phyloP scores from a whole-genome alignment of 1,140 invertebrate species.

The Drosophila tsacasi region DNA sequence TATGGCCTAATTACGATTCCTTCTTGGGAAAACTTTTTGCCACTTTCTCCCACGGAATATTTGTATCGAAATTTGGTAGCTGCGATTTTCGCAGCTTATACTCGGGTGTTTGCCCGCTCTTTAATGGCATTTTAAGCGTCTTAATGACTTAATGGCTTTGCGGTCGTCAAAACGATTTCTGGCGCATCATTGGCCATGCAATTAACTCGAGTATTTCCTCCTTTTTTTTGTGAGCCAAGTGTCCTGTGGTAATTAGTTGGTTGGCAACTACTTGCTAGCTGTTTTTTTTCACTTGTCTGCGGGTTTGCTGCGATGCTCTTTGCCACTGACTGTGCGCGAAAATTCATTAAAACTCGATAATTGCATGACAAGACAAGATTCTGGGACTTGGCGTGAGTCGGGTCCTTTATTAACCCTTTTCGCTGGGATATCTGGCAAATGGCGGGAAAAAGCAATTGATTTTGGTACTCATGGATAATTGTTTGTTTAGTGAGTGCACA shows the following conservation, averaged over 20 bases:
- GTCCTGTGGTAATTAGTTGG: slow-evolving; percentile 69
- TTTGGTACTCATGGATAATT: slow-evolving; percentile 28
- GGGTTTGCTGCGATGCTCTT: slow-evolving; percentile 51
- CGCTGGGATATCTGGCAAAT: slow-evolving; percentile 10
- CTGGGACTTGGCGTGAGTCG: slow-evolving; percentile 25
- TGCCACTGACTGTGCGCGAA: slow-evolving; percentile 71
- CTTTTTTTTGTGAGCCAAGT: slow-evolving; percentile 26
- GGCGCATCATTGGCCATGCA: slow-evolving; percentile 77
- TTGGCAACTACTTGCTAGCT: slow-evolving; percentile 24
- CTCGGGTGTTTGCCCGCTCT: slow-evolving; percentile 31
- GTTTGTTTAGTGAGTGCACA: neutral
- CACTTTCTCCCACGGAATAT: slow-evolving; percentile 1
- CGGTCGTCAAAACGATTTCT: slow-evolving; percentile 68
- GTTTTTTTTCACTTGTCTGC: slow-evolving; percentile 19
- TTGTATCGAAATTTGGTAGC: slow-evolving; percentile 31
- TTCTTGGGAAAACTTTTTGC: neutral
- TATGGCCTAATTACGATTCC: slow-evolving; percentile 57
- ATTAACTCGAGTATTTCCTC: slow-evolving; percentile 57
- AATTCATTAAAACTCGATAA: slow-evolving; percentile 82
- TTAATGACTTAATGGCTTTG: slow-evolving; percentile 74
- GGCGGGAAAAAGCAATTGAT: slow-evolving; percentile 25
- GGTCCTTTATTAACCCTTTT: slow-evolving; percentile 33
- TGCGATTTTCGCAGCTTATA: slow-evolving; percentile 35
- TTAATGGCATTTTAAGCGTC: slow-evolving; percentile 69
- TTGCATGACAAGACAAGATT: slow-evolving; percentile 79